Percentiles rank a stretch among this genome's conserved stretches.
These are phyloP conservation scores for Chionis minor DNA, from an alignment of 2,113 vertebrate genomes.

Conservation along the genomic window DNA sequence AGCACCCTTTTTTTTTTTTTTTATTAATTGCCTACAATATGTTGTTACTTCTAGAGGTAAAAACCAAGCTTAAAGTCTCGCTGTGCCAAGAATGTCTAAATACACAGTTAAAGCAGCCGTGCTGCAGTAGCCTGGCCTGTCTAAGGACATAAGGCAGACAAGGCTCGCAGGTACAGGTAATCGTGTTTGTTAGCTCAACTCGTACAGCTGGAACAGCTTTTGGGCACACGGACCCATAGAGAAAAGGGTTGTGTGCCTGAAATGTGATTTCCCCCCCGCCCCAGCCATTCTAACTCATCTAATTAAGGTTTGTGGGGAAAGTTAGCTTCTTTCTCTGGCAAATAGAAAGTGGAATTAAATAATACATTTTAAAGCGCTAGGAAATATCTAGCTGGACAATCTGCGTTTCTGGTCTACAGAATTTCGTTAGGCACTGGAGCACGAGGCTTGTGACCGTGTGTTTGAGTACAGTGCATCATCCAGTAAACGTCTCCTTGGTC, in stretches of 20 bases:
- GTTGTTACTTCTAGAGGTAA: constrained; percentile 26
- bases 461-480: accelerated
- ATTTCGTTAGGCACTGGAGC: background rate
- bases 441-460: background rate
- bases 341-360: background rate
- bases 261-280: background rate
- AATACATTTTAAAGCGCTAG: background rate
- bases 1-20: background rate
- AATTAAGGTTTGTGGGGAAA: constrained; percentile 1
- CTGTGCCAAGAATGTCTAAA: constrained; percentile 25
- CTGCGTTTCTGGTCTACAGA: background rate
- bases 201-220: background rate
- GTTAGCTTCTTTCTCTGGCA: constrained; percentile 10
- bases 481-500: background rate
- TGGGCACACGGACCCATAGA: background rate
- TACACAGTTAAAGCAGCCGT: background rate
- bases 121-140: background rate
- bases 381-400: background rate
- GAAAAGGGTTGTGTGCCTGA: background rate
- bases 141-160: constrained; percentile 1
- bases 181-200: constrained; percentile 4
- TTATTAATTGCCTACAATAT: background rate
- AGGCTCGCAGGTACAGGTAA: constrained; percentile 1
- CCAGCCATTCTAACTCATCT: background rate
- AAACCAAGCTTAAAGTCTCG: background rate